phyloP scores from a whole-genome alignment of 1,140 invertebrate genomes.

The Portunus trituberculatus region DNA sequence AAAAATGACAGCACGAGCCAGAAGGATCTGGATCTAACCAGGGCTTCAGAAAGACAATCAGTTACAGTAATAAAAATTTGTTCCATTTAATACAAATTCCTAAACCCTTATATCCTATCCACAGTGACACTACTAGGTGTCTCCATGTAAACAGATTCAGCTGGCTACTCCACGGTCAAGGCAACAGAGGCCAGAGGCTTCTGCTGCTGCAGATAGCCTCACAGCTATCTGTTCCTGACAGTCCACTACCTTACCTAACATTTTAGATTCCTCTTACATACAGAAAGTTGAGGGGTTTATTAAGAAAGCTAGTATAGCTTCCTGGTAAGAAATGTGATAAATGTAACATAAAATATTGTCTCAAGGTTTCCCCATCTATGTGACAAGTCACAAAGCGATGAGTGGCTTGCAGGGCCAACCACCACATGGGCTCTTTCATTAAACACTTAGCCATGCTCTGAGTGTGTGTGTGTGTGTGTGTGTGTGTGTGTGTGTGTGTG shows the following conservation, averaged over 20 bases:
- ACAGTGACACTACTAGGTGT: not conserved
- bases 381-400: constrained; percentile 31
- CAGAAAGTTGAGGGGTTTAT: constrained; percentile 55
- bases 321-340: constrained; percentile 55
- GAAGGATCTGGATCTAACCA: constrained; percentile 24
- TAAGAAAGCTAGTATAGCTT: constrained; percentile 72
- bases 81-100: not conserved
- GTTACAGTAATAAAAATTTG: not conserved
- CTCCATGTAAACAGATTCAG: not conserved
- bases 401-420: not conserved
- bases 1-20: constrained; percentile 34
- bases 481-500: too few relatives aligned
- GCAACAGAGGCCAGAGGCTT: not conserved
- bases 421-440: not conserved
- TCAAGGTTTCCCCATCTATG: constrained; percentile 32
- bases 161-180: not conserved
- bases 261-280: constrained; percentile 43
- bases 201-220: not conserved
- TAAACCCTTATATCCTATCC: constrained; percentile 15
- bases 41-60: constrained; percentile 25
- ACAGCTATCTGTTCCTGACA: constrained; percentile 23
- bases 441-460: not conserved
- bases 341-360: constrained; percentile 58
- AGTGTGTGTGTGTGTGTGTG: not conserved
- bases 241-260: constrained; percentile 37